Evolutionary conservation across 2,113 vertebrate species (phyloP).

Genomic region (Oostethus manadensis): DNA sequence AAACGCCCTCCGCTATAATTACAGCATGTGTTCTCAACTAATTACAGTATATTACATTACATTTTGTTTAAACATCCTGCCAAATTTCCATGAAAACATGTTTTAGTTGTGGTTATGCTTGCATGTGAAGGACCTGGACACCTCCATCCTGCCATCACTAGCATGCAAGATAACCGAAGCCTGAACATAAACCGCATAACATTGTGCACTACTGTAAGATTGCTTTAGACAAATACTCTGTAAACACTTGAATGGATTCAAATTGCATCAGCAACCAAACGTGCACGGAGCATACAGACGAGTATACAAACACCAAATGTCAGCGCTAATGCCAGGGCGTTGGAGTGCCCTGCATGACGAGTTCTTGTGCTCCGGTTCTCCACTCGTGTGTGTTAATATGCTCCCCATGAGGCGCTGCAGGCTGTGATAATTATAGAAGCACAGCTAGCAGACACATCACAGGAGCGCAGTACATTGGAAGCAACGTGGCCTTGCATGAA

Average conservation of each 20-base stretch:
- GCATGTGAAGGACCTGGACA: too few relatives aligned
- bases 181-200: too few relatives aligned
- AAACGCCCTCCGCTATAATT: too few relatives aligned
- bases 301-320: slow-evolving; percentile 15
- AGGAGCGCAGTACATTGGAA: slow-evolving; percentile 49
- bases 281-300: slow-evolving; percentile 10
- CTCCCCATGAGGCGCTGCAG: slow-evolving; percentile 69
- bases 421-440: slow-evolving; percentile 71
- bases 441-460: slow-evolving; percentile 50
- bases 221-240: not conserved
- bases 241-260: not conserved
- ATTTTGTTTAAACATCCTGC: too few relatives aligned
- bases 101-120: too few relatives aligned
- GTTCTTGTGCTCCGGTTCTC: slow-evolving; percentile 44
- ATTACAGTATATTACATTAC: too few relatives aligned
- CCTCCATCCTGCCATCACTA: too few relatives aligned
- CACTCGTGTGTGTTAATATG: slow-evolving; percentile 73
- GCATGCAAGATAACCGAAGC: too few relatives aligned
- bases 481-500: slow-evolving; percentile 23
- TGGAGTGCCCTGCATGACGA: slow-evolving; percentile 19
- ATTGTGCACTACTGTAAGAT: too few relatives aligned
- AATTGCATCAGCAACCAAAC: slow-evolving; percentile 2
- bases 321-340: slow-evolving; percentile 10
- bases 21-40: too few relatives aligned
- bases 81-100: too few relatives aligned